Conservation (phyloP, 2,888 invertebrate genomes). For the Agrotis exclamationis region DNA sequence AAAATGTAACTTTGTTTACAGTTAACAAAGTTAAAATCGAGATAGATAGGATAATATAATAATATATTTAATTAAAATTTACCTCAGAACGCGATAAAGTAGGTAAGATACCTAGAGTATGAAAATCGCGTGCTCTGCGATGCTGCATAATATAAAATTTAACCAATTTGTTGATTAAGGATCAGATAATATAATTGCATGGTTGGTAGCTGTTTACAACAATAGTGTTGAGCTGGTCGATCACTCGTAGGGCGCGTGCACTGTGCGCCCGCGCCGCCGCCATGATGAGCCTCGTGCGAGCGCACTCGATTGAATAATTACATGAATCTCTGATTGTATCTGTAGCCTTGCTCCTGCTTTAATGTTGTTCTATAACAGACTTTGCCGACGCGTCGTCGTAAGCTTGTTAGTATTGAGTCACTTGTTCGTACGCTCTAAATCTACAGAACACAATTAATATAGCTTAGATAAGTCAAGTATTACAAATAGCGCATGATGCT, state of each 20-base stretch:
- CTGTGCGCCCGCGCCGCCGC: constrained; percentile 58
- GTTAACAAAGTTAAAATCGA: not conserved
- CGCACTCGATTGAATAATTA: constrained; percentile 89
- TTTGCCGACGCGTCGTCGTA: constrained; percentile 36
- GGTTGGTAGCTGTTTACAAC: constrained; percentile 43
- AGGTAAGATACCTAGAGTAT: constrained; percentile 5
- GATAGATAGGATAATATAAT: not conserved
- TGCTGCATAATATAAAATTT: constrained; percentile 12
- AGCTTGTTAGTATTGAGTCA: constrained; percentile 27
- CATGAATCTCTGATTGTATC: constrained; percentile 79
- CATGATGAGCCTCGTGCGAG: constrained; percentile 74
- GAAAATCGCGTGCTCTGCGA: constrained; percentile 8
- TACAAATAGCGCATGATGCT: constrained; percentile 22
- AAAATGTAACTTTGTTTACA: constrained; percentile 5
- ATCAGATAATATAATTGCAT: constrained; percentile 44
- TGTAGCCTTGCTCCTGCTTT: constrained; percentile 81
- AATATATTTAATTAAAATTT: not conserved
- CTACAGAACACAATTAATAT: not conserved
- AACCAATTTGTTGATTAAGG: constrained; percentile 37
- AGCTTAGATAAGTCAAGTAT: constrained; percentile 6
- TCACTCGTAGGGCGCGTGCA: constrained; percentile 83
- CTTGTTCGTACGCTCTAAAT: constrained; percentile 15
- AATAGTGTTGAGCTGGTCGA: constrained; percentile 61
- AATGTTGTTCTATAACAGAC: constrained; percentile 55
- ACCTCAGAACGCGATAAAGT: not conserved